These are phyloP conservation scores for Drosophila parthenogenetica DNA, from an alignment of 2,888 invertebrate genomes.

Conservation along the genomic window DNA sequence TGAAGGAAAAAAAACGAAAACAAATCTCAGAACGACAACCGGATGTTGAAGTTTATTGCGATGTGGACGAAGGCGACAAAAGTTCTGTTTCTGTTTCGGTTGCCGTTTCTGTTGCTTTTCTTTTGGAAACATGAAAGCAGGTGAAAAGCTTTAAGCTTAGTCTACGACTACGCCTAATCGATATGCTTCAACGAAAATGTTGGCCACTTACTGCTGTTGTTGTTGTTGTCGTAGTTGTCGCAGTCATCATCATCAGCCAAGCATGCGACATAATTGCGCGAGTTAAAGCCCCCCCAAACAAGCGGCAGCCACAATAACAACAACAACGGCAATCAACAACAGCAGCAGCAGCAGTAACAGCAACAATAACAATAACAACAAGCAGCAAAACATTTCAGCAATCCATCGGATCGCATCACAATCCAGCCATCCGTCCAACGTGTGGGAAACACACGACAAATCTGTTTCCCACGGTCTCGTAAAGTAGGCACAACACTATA, in stretches of 20 bases:
- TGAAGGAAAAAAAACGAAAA: conserved; percentile 45
- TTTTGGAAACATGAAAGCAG: conserved; percentile 38
- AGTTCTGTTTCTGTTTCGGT: conserved; percentile 7
- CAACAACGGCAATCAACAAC: conserved; percentile 43
- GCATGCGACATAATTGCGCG: conserved; percentile 83
- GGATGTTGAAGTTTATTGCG: conserved; percentile 74
- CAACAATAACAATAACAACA: conserved; percentile 55
- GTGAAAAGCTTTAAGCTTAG: conserved; percentile 36
- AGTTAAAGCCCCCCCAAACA: conserved; percentile 79
- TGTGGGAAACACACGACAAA: conserved; percentile 86
- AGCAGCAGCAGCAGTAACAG: conserved; percentile 39
- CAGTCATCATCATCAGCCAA: conserved; percentile 83
- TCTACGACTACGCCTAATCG: conserved; percentile 70
- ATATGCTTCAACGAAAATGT: conserved; percentile 81
- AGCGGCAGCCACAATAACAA: conserved; percentile 51
- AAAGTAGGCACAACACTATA: conserved; percentile 80
- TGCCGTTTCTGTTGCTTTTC: conserved; percentile 5
- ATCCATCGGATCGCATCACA: conserved; percentile 84
- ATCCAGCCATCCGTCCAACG: conserved; percentile 85
- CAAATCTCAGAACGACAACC: conserved; percentile 75
- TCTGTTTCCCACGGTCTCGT: conserved; percentile 85
- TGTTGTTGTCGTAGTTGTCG: conserved; percentile 66
- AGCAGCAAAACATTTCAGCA: conserved; percentile 77
- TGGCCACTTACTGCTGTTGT: conserved; percentile 55
- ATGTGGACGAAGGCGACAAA: conserved; percentile 44